These are phyloP conservation scores for Caenorhabditis japonica DNA, from an alignment of 2,888 invertebrate genomes.

Conservation along the genomic window DNA sequence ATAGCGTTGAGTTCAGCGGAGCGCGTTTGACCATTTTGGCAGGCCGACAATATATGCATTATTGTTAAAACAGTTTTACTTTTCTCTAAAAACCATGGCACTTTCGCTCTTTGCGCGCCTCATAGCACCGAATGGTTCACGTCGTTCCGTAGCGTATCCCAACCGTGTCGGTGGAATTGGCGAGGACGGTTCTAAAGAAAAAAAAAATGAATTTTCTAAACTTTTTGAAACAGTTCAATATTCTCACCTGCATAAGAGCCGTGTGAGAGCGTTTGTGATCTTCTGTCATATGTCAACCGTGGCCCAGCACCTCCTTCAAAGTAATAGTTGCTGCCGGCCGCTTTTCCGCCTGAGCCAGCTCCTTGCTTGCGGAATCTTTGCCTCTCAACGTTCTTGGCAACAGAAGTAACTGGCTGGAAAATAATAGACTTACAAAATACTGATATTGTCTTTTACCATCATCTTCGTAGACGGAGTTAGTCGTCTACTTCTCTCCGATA, in stretches of 20 bases:
- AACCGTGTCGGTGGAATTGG: slow-evolving; percentile 40
- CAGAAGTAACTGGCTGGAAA: slow-evolving; percentile 64
- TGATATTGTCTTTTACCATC: too few relatives aligned
- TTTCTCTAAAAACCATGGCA: slow-evolving; percentile 63
- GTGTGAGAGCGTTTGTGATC: slow-evolving; percentile 58
- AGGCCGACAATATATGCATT: too few relatives aligned
- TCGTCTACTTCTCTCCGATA: slow-evolving; percentile 49
- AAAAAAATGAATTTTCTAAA: too few relatives aligned
- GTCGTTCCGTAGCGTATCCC: slow-evolving; percentile 46
- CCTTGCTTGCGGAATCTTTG: slow-evolving; percentile 69
- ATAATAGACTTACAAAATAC: too few relatives aligned
- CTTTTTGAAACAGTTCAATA: not conserved
- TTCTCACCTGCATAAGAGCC: slow-evolving; percentile 44
- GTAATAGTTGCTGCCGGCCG: slow-evolving; percentile 61
- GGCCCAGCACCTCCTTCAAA: slow-evolving; percentile 53
- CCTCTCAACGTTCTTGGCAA: slow-evolving; percentile 69
- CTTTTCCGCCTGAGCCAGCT: slow-evolving; percentile 60
- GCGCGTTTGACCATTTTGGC: too few relatives aligned
- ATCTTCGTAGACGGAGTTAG: slow-evolving; percentile 32
- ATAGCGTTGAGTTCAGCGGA: too few relatives aligned
- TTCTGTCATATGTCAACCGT: slow-evolving; percentile 51
- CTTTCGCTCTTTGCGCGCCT: slow-evolving; percentile 71
- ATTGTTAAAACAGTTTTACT: slow-evolving; percentile 13
- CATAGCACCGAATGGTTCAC: slow-evolving; percentile 65
- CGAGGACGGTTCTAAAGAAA: slow-evolving; percentile 44